Evolutionary conservation across 1,140 invertebrate genomes (phyloP).

Genomic region (Drosophila micromelanica): DNA sequence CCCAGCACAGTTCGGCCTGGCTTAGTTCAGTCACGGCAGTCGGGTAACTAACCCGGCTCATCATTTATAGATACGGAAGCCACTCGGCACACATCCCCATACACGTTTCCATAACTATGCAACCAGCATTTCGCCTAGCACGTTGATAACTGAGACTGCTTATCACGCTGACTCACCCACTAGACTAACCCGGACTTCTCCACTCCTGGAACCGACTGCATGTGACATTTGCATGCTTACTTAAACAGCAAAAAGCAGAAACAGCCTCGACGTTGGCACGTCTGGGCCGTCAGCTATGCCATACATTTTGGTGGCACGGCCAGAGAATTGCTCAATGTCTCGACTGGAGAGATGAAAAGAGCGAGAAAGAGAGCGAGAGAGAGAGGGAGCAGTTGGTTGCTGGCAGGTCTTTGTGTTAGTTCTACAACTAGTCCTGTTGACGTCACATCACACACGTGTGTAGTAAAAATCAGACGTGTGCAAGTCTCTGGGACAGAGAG

Average conservation of each 20-base stretch:
- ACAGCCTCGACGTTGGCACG: conserved; percentile 49
- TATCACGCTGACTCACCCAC: conserved; percentile 47
- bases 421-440: conserved; percentile 57
- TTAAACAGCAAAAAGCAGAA: conserved; percentile 77
- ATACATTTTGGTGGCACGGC: conserved; percentile 41
- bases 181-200: background rate
- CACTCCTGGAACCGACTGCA: conserved; percentile 44
- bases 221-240: conserved; percentile 82
- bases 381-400: conserved; percentile 3
- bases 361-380: background rate
- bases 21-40: background rate
- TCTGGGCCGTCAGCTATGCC: conserved; percentile 65
- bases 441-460: conserved; percentile 79
- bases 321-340: conserved; percentile 25
- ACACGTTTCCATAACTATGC: conserved; percentile 57
- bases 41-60: too few species aligned
- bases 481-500: conserved; percentile 13
- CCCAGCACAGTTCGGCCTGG: background rate
- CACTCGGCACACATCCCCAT: conserved; percentile 23
- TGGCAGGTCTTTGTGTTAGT: conserved; percentile 30
- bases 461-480: conserved; percentile 80
- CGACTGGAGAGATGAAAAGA: background rate
- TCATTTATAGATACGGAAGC: too few species aligned
- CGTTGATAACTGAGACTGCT: conserved; percentile 78
- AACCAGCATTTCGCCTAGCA: conserved; percentile 30